A percentile compares a stretch with the other conserved stretches of the same genome.
These are phyloP conservation scores for Australoheros scitulus DNA, from an alignment of 2,113 vertebrate genomes.

Conservation along the genomic window DNA sequence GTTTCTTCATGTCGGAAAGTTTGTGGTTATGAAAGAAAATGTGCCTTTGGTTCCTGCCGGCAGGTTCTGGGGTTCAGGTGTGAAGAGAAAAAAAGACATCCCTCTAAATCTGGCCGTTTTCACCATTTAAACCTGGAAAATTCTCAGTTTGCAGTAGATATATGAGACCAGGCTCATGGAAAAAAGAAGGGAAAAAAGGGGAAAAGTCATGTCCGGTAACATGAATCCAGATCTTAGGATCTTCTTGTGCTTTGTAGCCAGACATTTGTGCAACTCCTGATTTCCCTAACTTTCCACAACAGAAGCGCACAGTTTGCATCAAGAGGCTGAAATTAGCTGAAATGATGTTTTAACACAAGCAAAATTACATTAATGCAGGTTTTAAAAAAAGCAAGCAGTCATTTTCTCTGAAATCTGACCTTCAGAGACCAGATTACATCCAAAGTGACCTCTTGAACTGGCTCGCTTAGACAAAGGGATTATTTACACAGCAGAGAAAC, in stretches of 20 bases:
- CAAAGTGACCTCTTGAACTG: background rate
- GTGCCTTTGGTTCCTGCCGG: background rate
- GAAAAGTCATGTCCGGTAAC: background rate
- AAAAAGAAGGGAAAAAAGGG: background rate
- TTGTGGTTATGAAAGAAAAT: background rate
- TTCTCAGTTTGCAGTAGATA: background rate
- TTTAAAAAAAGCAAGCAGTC: too few relatives aligned
- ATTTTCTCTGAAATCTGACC: background rate
- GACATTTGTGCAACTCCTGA: background rate
- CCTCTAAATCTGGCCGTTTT: background rate
- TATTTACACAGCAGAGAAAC: background rate
- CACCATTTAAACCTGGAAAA: background rate
- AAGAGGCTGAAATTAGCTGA: background rate
- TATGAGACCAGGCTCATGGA: background rate
- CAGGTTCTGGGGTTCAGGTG: background rate
- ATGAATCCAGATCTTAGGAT: background rate
- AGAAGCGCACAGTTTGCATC: background rate
- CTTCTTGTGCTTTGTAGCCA: background rate
- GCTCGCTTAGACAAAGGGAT: background rate
- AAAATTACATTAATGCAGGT: background rate
- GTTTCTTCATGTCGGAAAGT: background rate
- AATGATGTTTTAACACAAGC: background rate
- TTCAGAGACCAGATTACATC: background rate
- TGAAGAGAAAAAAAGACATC: background rate
- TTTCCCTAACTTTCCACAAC: background rate